Base-by-base conservation (phyloP, 2,797 vertebrate species). In the Carcharodon carcharias region DNA sequence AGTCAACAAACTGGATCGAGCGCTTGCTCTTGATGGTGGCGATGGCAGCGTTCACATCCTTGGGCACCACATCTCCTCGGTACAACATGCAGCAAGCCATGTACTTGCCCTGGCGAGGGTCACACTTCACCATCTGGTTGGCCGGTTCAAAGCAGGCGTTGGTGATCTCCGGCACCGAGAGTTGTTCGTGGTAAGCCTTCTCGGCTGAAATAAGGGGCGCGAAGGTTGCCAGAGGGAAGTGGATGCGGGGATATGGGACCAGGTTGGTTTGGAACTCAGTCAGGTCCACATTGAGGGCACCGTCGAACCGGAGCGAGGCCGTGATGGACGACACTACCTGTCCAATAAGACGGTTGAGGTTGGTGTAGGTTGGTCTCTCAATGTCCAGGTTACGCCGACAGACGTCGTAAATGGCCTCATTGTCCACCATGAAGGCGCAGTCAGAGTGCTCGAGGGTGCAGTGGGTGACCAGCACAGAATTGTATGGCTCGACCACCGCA, bases 121-220 rank as follows among this genome's bases (percentile, higher is more conserved):
- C 98, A 0, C 98, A 98, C 96, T 98, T 98, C 18, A 98, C 98
- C 98, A 98, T 97, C 97, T 98, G 98, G 96, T 98, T 98, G 97
- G 97, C 97, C 0, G 97, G 97, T 65, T 98, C 98, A 0, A 98
- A 98, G 97, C 98, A 98, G 16, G 98, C 96, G 0, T 97, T 98
- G 0, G 98, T 98, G 97, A 98, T 98, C 96, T 98, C 97, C 1
- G 97, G 0, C 85, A 98, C 97, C 0, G 98, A 97, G 87, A 98
- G 97, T 96, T 98, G 97, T 97, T 98, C 98, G 6, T 98, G 97
- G 96, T 97, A 98, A 2, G 97, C 97, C 69, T 98, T 98, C 97
- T 98, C 98, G 0, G 97, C 97, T 0, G 98, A 97, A 96, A 98
- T 97, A 94, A 98, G 97, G 0, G 97, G 97, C 45, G 98, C 97